These are phyloP conservation scores for Chelmon rostratus DNA, from an alignment of 2,797 vertebrate genomes.

Conservation along the genomic window DNA sequence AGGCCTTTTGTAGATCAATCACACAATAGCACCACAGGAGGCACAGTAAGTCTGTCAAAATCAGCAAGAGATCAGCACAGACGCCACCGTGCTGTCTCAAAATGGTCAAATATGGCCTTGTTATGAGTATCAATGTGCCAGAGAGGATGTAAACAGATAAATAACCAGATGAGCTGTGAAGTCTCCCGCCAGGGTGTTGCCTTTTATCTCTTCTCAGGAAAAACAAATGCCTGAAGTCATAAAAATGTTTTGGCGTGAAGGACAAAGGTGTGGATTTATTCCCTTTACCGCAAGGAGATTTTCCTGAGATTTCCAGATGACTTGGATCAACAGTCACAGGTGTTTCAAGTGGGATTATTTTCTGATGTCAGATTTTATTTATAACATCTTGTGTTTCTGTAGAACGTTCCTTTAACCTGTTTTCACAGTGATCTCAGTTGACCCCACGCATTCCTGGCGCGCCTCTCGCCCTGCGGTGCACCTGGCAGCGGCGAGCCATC, in stretches of 20 bases:
- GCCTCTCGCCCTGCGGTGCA: constrained; percentile 44
- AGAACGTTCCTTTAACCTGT: constrained; percentile 1
- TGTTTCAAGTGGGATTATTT: neutral
- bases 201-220: constrained; percentile 43
- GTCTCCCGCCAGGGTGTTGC: constrained; percentile 23
- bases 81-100: neutral
- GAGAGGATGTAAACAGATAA: constrained; percentile 49
- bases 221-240: constrained; percentile 15
- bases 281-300: neutral
- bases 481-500: constrained; percentile 29
- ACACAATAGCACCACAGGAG: constrained; percentile 54
- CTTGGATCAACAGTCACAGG: neutral
- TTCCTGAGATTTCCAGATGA: neutral
- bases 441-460: constrained; percentile 46
- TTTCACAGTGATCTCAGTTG: constrained; percentile 17
- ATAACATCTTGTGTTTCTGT: neutral
- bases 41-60: constrained; percentile 6
- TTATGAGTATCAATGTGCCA: neutral
- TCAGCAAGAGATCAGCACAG: constrained; percentile 17
- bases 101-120: constrained; percentile 13
- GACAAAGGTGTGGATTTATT: constrained; percentile 1
- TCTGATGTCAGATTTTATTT: neutral
- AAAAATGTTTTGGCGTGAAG: constrained; percentile 2
- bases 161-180: neutral
- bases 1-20: constrained; percentile 42